A percentile compares a stretch with the other conserved stretches of the same genome.
Conservation (phyloP, 2,888 invertebrate genomes). For the Drosophila prostipennis region DNA sequence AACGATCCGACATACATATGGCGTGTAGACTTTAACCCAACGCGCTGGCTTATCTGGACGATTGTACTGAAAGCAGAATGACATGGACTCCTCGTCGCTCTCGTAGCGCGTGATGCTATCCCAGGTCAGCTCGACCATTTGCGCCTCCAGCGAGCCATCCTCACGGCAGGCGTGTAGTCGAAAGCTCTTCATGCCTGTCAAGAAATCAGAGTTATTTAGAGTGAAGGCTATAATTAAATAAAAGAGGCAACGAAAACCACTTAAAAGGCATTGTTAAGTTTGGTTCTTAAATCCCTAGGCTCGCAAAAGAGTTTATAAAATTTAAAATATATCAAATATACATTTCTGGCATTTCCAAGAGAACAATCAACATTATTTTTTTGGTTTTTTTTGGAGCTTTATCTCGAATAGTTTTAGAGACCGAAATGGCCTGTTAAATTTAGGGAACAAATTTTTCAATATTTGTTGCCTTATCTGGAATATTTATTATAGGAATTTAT, state of each 20-base stretch:
- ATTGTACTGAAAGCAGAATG: slow-evolving; percentile 94
- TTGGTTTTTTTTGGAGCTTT: too few species aligned
- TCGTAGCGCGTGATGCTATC: slow-evolving; percentile 93
- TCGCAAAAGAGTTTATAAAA: too few species aligned
- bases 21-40: slow-evolving; percentile 94
- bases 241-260: neutral
- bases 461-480: too few species aligned
- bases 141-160: slow-evolving; percentile 91
- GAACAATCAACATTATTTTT: too few species aligned
- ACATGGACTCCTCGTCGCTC: slow-evolving; percentile 96
- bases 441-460: too few species aligned
- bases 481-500: too few species aligned
- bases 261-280: neutral
- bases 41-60: slow-evolving; percentile 91
- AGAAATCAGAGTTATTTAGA: neutral
- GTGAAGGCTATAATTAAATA: neutral
- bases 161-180: slow-evolving; percentile 93
- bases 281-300: neutral
- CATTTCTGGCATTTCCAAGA: too few species aligned
- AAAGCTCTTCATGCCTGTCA: slow-evolving; percentile 86
- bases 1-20: slow-evolving; percentile 89
- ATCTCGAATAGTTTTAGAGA: too few species aligned
- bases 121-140: slow-evolving; percentile 94
- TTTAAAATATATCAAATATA: too few species aligned
- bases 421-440: too few species aligned